Evolutionary conservation across 2,888 invertebrate species (phyloP).

Genomic region (Epirrhoe alternata): DNA sequence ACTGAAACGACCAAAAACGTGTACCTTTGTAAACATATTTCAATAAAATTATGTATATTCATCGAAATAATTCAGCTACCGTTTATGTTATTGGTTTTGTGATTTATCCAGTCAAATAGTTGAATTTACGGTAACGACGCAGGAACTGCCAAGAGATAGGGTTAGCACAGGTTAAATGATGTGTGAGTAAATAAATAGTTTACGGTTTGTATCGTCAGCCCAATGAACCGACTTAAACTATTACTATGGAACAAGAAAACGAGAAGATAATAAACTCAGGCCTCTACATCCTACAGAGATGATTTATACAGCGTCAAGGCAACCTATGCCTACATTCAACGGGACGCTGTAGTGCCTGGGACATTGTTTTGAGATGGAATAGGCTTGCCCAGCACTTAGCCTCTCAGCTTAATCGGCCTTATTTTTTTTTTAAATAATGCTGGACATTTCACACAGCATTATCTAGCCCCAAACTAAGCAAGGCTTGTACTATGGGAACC

Average conservation of each 20-base stretch:
- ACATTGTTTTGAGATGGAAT: too few species aligned
- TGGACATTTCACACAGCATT: too few species aligned
- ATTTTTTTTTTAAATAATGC: too few species aligned
- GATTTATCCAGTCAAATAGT: conserved; percentile 18
- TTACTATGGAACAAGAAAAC: neutral
- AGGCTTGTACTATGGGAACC: too few species aligned
- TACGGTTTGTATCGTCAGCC: conserved; percentile 2
- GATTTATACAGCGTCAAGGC: too few species aligned
- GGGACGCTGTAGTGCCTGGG: too few species aligned
- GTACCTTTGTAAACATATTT: neutral
- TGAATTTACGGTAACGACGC: conserved; percentile 15
- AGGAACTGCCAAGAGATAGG: conserved; percentile 20
- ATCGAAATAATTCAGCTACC: neutral
- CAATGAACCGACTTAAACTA: neutral
- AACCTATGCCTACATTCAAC: too few species aligned
- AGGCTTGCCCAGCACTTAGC: too few species aligned
- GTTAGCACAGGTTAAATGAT: conserved; percentile 22
- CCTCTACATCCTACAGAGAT: too few species aligned
- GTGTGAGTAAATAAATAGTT: conserved; percentile 23
- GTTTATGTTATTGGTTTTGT: conserved; percentile 16
- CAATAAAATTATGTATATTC: neutral
- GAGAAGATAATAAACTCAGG: too few species aligned
- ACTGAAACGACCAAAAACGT: neutral
- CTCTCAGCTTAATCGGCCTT: too few species aligned
- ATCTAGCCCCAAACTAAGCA: too few species aligned